Evolutionary conservation across 2,797 vertebrate species (phyloP).

Genomic region (Acanthornis magna): DNA sequence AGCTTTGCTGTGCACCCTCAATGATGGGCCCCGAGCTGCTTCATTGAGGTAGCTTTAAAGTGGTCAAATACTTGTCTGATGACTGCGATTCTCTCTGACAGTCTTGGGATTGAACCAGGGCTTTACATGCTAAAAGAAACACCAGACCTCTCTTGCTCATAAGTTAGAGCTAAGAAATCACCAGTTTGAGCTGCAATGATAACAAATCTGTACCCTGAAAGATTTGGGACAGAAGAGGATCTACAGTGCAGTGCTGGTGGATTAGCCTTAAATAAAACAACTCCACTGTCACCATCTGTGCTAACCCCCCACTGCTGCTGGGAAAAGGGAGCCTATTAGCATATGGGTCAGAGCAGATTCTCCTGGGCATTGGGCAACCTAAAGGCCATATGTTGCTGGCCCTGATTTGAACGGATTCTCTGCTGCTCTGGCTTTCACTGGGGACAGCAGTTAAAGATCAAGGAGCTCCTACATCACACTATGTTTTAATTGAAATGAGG

Average conservation of each 20-base stretch:
- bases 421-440: slow-evolving; percentile 30
- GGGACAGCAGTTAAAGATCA: slow-evolving; percentile 6
- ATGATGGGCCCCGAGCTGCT: background rate
- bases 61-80: background rate
- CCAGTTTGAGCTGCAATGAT: background rate
- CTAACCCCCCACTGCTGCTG: background rate
- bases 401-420: background rate
- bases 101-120: background rate
- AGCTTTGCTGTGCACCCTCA: background rate
- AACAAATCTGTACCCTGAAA: background rate
- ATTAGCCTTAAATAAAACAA: slow-evolving; percentile 2
- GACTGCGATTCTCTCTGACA: background rate
- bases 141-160: background rate
- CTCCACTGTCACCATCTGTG: slow-evolving; percentile 29
- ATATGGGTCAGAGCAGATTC: background rate
- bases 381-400: slow-evolving; percentile 14
- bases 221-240: background rate
- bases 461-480: background rate
- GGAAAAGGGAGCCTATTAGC: background rate
- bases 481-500: background rate
- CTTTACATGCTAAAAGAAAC: background rate
- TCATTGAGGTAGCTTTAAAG: background rate
- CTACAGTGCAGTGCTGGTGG: background rate
- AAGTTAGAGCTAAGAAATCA: background rate
- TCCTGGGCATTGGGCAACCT: background rate